Conservation (phyloP, 2,797 vertebrate species). For the Falco concolor region DNA sequence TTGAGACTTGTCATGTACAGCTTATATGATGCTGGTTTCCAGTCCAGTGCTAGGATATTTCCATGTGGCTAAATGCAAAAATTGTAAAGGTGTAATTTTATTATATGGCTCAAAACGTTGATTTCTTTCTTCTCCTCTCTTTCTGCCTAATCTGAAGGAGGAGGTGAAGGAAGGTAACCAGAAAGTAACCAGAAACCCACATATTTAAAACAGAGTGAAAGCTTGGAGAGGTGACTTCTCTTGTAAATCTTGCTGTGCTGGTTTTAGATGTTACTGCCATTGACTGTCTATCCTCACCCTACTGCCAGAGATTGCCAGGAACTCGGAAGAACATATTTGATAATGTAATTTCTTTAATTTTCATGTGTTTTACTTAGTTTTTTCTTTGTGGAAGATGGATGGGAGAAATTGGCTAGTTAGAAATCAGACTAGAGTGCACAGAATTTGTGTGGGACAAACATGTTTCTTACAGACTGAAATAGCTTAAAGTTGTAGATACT, state of each 20-base stretch:
- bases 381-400: neutral
- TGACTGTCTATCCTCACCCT: neutral
- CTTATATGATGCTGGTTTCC: neutral
- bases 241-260: slow-evolving; percentile 60
- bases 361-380: neutral
- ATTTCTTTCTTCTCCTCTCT: neutral
- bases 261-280: slow-evolving; percentile 27
- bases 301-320: neutral
- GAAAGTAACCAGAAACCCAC: neutral
- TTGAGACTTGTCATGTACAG: neutral
- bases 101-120: neutral
- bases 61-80: neutral
- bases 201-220: slow-evolving; percentile 24
- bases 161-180: neutral
- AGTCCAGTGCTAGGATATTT: neutral
- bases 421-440: neutral
- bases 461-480: fast-evolving
- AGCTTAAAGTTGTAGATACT: neutral
- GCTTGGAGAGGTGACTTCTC: slow-evolving; percentile 32
- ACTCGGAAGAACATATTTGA: neutral
- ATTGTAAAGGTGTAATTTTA: neutral
- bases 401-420: neutral
- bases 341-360: neutral
- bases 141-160: neutral
- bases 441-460: neutral